Conservation (phyloP, 37 sponge, comb jelly and placozoan species). For the Oopsacas minuta region DNA sequence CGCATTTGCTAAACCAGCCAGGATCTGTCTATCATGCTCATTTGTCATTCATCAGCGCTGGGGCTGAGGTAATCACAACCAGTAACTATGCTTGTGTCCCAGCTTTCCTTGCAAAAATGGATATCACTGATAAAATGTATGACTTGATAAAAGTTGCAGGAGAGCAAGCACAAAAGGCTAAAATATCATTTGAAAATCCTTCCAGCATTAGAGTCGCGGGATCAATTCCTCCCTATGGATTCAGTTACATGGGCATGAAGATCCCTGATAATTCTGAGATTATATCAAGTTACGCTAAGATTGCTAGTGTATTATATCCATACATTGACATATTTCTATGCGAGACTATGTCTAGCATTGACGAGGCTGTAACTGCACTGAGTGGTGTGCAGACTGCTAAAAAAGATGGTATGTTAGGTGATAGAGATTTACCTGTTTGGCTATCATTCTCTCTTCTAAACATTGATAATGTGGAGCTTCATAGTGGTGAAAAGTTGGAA, state of each 20-base stretch:
- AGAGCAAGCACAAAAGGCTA: neutral
- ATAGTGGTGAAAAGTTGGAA: neutral
- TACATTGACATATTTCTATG: neutral
- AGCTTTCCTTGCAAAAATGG: neutral
- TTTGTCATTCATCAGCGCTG: neutral
- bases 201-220: neutral
- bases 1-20: neutral
- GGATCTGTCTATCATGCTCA: neutral
- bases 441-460: neutral
- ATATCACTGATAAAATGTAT: neutral
- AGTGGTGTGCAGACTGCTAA: neutral
- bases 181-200: neutral
- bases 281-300: neutral
- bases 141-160: neutral
- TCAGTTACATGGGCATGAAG: neutral
- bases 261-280: neutral
- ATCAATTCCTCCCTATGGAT: neutral
- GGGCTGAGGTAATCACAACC: neutral
- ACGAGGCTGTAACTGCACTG: neutral
- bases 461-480: neutral
- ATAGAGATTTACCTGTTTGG: neutral
- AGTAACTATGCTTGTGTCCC: neutral
- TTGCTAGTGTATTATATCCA: neutral
- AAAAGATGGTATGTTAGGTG: neutral
- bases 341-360: slow-evolving; percentile 5